These are phyloP conservation scores for Anisognathus igniventris DNA, from an alignment of 2,797 vertebrate genomes.

Conservation along the genomic window DNA sequence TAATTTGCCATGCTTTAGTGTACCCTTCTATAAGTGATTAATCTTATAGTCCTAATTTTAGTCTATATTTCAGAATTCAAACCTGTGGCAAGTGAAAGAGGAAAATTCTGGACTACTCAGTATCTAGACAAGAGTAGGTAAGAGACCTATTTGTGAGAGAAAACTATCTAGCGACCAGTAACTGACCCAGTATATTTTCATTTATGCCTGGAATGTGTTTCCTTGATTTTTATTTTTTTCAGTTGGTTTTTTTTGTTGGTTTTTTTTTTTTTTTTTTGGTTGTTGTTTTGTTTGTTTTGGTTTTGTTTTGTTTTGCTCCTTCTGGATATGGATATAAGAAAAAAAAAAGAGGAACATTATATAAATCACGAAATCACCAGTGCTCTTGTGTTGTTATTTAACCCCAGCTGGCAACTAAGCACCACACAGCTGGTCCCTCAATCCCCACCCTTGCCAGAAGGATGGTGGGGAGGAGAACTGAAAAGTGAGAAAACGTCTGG, in stretches of 20 bases:
- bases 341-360: neutral
- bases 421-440: neutral
- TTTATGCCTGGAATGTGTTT: neutral
- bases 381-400: neutral
- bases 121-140: neutral
- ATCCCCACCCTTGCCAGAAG: neutral
- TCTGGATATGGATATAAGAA: neutral
- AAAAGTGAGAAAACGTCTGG: neutral
- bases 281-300: accelerated
- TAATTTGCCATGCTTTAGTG: neutral
- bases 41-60: neutral
- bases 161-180: neutral
- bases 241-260: neutral
- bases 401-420: neutral
- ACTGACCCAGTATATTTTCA: neutral
- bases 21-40: neutral
- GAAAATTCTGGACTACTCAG: neutral
- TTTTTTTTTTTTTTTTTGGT: too few relatives aligned
- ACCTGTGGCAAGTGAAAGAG: neutral
- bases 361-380: neutral
- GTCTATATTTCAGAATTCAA: neutral
- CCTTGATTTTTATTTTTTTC: neutral
- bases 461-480: neutral
- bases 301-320: neutral
- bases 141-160: neutral